phyloP scores from a whole-genome alignment of 2,888 invertebrate genomes.

The Cantharis rustica region DNA sequence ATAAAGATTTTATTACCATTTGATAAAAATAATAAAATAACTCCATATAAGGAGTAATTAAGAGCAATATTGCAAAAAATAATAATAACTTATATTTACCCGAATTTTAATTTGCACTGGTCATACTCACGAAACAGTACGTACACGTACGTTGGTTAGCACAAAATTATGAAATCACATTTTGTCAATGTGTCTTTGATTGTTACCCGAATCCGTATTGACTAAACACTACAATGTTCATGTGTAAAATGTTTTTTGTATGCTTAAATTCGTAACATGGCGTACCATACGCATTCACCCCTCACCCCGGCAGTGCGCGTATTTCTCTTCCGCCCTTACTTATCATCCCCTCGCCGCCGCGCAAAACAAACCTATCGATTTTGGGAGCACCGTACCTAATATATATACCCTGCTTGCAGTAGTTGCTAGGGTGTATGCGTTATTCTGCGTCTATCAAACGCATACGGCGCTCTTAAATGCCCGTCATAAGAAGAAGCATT shows the following conservation, averaged over 20 bases:
- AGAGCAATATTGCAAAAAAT: conserved; percentile 18
- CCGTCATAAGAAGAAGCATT: conserved; percentile 23
- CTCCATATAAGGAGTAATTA: conserved; percentile 21
- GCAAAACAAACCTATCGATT: conserved; percentile 59
- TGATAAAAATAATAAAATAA: conserved; percentile 6
- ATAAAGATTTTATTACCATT: conserved; percentile 2
- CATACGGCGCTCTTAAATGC: conserved; percentile 40
- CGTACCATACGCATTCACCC: conserved; percentile 53
- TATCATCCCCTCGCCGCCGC: conserved; percentile 43
- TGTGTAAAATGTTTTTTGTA: conserved; percentile 53
- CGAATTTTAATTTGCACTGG: conserved; percentile 22
- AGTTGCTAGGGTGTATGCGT: conserved; percentile 50
- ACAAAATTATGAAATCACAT: conserved; percentile 32
- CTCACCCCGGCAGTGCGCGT: conserved; percentile 46
- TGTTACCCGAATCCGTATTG: conserved; percentile 42
- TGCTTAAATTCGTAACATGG: conserved; percentile 53
- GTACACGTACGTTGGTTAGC: conserved; percentile 12
- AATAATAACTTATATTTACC: conserved; percentile 17
- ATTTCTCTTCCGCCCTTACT: conserved; percentile 50
- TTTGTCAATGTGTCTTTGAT: conserved; percentile 27
- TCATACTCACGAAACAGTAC: conserved; percentile 23
- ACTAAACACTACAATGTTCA: conserved; percentile 52
- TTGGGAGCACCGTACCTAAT: conserved; percentile 52
- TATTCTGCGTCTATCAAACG: conserved; percentile 37
- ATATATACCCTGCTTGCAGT: conserved; percentile 49